Base-by-base conservation (phyloP, 2,888 invertebrate genomes). In the Plusia festucae region DNA sequence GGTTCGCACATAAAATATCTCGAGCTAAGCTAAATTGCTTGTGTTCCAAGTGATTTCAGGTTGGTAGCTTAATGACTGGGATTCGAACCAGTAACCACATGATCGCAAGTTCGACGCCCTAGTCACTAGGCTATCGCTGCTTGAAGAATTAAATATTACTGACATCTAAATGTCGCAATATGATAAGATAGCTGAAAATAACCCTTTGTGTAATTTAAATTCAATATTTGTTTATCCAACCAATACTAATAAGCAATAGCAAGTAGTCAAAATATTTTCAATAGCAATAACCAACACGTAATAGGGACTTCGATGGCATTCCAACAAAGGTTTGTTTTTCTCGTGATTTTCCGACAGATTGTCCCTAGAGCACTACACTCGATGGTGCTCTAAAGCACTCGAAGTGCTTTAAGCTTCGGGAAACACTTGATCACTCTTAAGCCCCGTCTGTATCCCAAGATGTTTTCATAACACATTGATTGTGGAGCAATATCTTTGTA, bases 291-390 rank as follows among this genome's bases (percentile, higher is more conserved):
- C n/a, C 57, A 0, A 78, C 51, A 86, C 73, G 81, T 70, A 84
- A 70, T 76, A 56, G 8, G 40, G 59, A 70, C 57, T 78, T 81
- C 85, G 79, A 86, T 86, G 73, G 73, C 71, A 67, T 78, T 79
- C 82, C 76, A 77, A 80, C 81, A 78, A 85, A 82, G 81, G 86
- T 90, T 90, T 92, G 91, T 91, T 92, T 91, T 90, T 90, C 91
- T 89, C 84, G 86, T 89, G 85, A 87, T 89, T 91, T 91, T 88
- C 91, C 88, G 73, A 85, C 88, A 87, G 90, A 88, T 89, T 83
- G 78, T 88, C 82, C 81, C 78, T 62, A 80, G 88, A 81, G 83
- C 68, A 40, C 78, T 78, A 72, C 74, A 71, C 79, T 81, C 75
- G 85, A 86, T 79, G 81, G 76, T 64, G 66, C 85, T 85, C 72